Conservation (phyloP, 2,113 vertebrate genomes). For the Chascanopsetta lugubris region DNA sequence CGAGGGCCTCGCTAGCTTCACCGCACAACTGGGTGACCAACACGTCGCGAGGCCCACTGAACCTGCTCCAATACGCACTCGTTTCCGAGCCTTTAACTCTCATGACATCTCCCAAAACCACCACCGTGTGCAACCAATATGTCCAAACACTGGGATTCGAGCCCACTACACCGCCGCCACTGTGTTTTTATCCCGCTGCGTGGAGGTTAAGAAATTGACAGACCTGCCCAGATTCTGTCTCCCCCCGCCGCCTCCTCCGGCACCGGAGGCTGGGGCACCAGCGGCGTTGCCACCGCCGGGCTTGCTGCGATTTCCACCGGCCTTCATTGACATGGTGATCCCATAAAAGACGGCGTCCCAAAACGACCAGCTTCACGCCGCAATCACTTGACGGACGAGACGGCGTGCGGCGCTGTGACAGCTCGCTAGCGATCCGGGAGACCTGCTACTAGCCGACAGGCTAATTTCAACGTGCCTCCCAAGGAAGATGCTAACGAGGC, state of each 20-base stretch:
- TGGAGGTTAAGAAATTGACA: slow-evolving; percentile 66
- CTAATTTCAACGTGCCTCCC: slow-evolving; percentile 72
- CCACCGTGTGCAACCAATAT: background rate
- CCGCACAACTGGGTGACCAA: slow-evolving; percentile 47
- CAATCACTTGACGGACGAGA: slow-evolving; percentile 42
- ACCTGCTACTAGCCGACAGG: slow-evolving; percentile 43
- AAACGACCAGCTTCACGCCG: slow-evolving; percentile 64
- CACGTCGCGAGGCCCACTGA: slow-evolving; percentile 68
- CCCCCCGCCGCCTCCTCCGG: slow-evolving; percentile 82
- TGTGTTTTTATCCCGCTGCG: slow-evolving; percentile 41
- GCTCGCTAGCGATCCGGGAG: slow-evolving; percentile 44
- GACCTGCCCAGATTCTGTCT: slow-evolving; percentile 90
- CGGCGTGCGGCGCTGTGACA: slow-evolving; percentile 58
- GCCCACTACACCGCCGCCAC: rapidly evolving
- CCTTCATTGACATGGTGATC: slow-evolving; percentile 92
- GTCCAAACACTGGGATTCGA: background rate
- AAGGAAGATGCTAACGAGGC: slow-evolving; percentile 61
- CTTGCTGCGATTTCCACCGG: slow-evolving; percentile 86
- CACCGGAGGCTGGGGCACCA: slow-evolving; percentile 79
- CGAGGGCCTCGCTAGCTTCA: slow-evolving; percentile 65
- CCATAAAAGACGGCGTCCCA: slow-evolving; percentile 83
- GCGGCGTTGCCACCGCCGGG: slow-evolving; percentile 80
- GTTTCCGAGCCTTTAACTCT: slow-evolving; percentile 35
- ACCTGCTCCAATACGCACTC: slow-evolving; percentile 37
- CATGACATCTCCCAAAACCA: slow-evolving; percentile 66